Conservation (phyloP, 2,888 invertebrate species). For the Lomographa bimaculata region DNA sequence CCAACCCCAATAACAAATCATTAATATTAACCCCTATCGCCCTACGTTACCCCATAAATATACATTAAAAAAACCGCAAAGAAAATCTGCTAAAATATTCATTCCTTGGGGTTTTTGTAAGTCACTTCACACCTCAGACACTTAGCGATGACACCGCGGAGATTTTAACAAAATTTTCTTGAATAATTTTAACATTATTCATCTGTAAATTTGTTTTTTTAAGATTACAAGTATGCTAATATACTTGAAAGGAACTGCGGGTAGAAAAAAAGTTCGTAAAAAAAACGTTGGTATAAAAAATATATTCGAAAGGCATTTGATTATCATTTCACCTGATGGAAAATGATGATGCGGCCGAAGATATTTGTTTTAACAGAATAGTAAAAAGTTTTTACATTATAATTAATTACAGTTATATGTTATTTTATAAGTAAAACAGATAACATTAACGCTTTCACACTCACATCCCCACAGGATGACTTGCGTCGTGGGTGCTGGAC, state of each 20-base stretch:
- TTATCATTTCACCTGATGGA: slow-evolving; percentile 2
- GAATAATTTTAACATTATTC: slow-evolving; percentile 67
- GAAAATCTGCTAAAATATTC: slow-evolving; percentile 67
- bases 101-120: slow-evolving; percentile 48
- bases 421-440: no score
- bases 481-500: no score
- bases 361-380: no score
- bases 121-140: slow-evolving; percentile 58
- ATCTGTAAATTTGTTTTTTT: slow-evolving; percentile 59
- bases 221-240: slow-evolving; percentile 70
- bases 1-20: slow-evolving; percentile 43
- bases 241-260: no score
- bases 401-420: no score
- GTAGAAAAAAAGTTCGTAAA: no score
- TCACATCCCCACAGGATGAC: no score
- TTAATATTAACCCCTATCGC: slow-evolving; percentile 60
- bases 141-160: slow-evolving; percentile 42
- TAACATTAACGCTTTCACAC: no score
- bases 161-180: slow-evolving; percentile 36
- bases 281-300: no score
- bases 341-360: not conserved
- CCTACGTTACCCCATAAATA: slow-evolving; percentile 61
- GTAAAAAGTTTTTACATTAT: no score
- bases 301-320: no score
- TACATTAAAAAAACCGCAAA: slow-evolving; percentile 68